Percentiles rank a stretch among this genome's conserved stretches.
These are phyloP conservation scores for Phoenicopterus ruber DNA, from an alignment of 2,113 vertebrate species.

Conservation along the genomic window DNA sequence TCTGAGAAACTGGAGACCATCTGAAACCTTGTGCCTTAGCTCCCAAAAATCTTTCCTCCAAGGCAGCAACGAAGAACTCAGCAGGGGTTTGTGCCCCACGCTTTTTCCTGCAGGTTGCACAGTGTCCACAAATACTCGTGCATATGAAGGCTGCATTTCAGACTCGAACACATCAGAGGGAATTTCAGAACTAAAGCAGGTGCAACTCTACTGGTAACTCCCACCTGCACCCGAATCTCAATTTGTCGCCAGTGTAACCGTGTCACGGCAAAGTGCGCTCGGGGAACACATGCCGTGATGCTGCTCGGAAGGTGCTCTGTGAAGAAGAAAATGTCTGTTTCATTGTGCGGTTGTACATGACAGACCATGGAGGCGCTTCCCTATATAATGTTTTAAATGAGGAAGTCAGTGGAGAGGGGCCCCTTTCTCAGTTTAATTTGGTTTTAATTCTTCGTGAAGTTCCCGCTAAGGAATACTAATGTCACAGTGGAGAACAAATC, in stretches of 20 bases:
- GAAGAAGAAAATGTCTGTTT: not conserved
- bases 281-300: not conserved
- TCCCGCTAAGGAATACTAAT: slow-evolving; percentile 58
- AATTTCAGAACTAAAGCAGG: not conserved
- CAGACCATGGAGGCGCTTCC: not conserved
- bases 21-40: not conserved
- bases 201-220: not conserved
- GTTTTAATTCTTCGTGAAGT: slow-evolving; percentile 66
- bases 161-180: not conserved
- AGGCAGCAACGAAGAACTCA: not conserved
- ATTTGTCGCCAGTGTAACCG: not conserved
- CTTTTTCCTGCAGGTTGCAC: not conserved
- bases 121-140: not conserved
- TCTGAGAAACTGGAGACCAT: not conserved
- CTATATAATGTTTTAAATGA: not conserved
- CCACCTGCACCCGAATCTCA: not conserved
- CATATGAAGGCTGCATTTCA: not conserved
- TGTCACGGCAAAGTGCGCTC: not conserved
- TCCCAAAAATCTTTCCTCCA: not conserved
- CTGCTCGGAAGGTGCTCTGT: not conserved
- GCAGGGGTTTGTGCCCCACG: not conserved
- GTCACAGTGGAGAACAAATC: slow-evolving; percentile 45
- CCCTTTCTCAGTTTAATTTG: slow-evolving; percentile 53
- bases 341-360: not conserved
- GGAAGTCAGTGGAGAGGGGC: slow-evolving; percentile 6